Conservation (phyloP, 2,888 invertebrate genomes). For the Oithona nana region DNA sequence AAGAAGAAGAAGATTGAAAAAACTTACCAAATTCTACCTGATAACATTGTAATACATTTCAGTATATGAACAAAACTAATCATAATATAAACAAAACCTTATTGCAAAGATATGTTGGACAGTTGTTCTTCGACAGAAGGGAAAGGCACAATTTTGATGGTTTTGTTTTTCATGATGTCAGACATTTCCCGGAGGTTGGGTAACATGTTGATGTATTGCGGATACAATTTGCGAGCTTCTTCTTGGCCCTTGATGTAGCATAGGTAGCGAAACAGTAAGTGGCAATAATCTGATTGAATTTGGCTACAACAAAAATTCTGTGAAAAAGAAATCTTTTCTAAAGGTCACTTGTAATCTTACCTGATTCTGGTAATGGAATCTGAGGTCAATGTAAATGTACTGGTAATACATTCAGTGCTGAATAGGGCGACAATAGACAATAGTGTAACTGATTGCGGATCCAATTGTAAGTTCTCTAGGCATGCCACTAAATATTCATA, state of each 20-base stretch:
- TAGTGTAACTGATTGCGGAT: not conserved
- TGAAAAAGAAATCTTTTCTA: not conserved
- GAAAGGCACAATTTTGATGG: not conserved
- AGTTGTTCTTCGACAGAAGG: not conserved
- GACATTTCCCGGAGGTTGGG: not conserved
- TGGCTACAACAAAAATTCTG: not conserved
- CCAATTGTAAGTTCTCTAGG: not conserved
- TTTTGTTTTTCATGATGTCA: conserved; percentile 6
- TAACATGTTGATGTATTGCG: not conserved
- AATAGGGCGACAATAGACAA: not conserved
- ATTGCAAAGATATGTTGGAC: no score
- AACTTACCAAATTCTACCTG: no score
- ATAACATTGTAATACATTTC: no score
- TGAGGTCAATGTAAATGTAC: not conserved
- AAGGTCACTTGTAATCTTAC: not conserved
- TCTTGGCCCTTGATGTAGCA: not conserved
- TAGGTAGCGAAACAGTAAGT: not conserved
- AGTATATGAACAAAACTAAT: no score
- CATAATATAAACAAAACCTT: no score
- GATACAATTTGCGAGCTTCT: not conserved
- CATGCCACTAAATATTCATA: not conserved
- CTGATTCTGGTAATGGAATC: not conserved
- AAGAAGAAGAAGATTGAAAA: not conserved
- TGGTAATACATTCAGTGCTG: not conserved
- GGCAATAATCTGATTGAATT: not conserved